Base-by-base conservation (phyloP, 1,140 invertebrate species). In the Caerostris darwini region DNA sequence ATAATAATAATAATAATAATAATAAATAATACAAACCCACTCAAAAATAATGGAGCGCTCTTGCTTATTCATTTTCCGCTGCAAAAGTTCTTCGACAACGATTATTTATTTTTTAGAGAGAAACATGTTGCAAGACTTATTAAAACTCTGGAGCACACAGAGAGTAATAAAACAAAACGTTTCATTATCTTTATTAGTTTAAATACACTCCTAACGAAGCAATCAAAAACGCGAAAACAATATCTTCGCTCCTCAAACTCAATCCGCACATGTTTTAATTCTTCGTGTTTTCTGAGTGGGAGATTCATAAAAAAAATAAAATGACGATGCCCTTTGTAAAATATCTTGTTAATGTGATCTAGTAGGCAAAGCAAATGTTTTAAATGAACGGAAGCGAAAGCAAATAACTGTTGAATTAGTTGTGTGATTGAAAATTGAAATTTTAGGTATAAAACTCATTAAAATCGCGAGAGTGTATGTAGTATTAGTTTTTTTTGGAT, bases 401-500 rank as follows among this genome's bases (percentile, higher is more conserved):
- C 69, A 81, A 90, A 81, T 53, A 85, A 92, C 53, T 85, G 50
- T 5, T n/a, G 71, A 92, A 85, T 92, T 92, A 92, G 81, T 19
- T 67, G 81, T 67, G 92, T 93, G 92, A 93, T 93, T 93, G 92
- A 87, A 93, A 93, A 93, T 87, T 87, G 83, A 87, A 92, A 86
- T 34, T 69, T 19, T 64, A 87, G 61, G 81, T 56, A 19, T 87
- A 81, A 92, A 93, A 87, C 91, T 93, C 91, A 83, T 93, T 93
- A 93, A 93, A 86, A 93, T 87, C 50, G 82, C 12, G 61, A 53
- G 34, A n/a, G 5, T 50, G 71, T 81, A 50, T 85, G 14, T 77
- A 90, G 71, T n/a, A 34, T 50, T 34, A 58, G 81, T 92, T 64
- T 71, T 12, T 14, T 77, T 57, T 54, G 19, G 8, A 71, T 34